These are phyloP conservation scores for Helarctos malayanus DNA, from an alignment of 2,797 vertebrate genomes.

Conservation along the genomic window DNA sequence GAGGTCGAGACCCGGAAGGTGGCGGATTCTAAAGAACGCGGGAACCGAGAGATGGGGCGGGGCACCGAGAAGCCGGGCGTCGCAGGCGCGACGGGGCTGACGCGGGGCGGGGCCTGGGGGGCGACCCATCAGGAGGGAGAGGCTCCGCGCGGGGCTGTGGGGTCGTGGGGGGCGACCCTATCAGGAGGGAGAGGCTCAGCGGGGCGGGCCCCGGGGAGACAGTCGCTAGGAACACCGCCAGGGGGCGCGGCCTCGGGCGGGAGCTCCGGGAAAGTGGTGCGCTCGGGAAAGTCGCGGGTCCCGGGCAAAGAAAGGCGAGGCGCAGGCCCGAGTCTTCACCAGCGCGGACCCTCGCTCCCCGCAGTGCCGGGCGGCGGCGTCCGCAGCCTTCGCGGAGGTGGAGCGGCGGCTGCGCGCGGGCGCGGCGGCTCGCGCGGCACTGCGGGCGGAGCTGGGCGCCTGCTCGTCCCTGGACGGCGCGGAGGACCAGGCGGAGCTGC, in stretches of 20 bases:
- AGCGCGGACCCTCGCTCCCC: background rate
- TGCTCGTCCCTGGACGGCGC: constrained; percentile 86
- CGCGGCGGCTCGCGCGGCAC: constrained; percentile 71
- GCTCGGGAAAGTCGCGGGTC: fast-evolving
- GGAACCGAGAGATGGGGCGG: background rate
- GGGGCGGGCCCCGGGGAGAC: background rate
- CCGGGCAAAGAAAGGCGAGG: background rate
- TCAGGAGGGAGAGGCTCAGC: background rate
- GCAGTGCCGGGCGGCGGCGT: constrained; percentile 89
- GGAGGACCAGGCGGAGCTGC: constrained; percentile 88
- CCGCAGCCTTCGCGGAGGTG: constrained; percentile 88
- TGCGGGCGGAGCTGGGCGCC: constrained; percentile 89
- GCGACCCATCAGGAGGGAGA: fast-evolving
- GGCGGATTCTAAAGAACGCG: too few species aligned
- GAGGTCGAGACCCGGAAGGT: fast-evolving
- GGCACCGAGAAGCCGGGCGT: fast-evolving
- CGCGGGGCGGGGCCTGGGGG: too few species aligned
- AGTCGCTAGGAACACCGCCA: background rate
- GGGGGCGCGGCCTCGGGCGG: background rate
- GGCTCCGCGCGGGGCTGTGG: background rate
- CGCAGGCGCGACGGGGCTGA: background rate
- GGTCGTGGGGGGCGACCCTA: too few species aligned
- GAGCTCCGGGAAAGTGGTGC: fast-evolving
- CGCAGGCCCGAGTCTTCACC: background rate
- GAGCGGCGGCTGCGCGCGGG: constrained; percentile 86